Evolutionary conservation across 2,797 vertebrate species (phyloP).

Genomic region (Ptychadena robeensis): DNA sequence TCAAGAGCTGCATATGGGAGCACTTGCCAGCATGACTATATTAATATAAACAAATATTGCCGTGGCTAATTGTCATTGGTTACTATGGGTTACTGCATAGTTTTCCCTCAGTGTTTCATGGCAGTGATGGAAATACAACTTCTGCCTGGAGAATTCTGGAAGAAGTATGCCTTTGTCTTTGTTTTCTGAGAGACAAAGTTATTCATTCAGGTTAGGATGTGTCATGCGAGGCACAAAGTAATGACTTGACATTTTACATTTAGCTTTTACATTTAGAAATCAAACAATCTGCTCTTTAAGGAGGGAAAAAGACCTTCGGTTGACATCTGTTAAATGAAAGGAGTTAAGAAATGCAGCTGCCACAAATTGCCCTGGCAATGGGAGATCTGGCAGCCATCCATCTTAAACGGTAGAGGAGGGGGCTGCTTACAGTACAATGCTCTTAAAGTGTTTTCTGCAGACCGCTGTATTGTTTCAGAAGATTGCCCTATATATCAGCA

Average conservation of each 20-base stretch:
- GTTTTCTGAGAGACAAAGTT: not conserved
- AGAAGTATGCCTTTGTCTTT: not conserved
- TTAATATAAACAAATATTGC: no score
- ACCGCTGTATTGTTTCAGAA: no score
- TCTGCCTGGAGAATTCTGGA: not conserved
- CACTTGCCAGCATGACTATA: no score
- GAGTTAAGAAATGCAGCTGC: constrained; percentile 1
- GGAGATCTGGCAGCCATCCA: constrained; percentile 37
- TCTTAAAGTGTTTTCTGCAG: not conserved
- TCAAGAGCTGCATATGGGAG: no score
- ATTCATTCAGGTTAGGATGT: constrained; percentile 14
- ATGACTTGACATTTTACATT: constrained; percentile 49
- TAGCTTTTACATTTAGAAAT: constrained; percentile 27
- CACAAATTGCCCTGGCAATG: constrained; percentile 34
- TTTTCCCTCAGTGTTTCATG: not conserved
- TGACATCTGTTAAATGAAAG: constrained; percentile 38
- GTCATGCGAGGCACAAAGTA: not conserved
- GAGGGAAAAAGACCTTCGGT: constrained; percentile 16
- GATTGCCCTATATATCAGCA: no score
- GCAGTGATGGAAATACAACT: not conserved
- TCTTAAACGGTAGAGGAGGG: constrained; percentile 6
- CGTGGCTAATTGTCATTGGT: not conserved
- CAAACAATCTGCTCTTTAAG: constrained; percentile 27
- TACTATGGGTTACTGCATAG: not conserved
- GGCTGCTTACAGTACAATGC: not conserved